Conservation (phyloP, 2,888 invertebrate genomes). For the Ypsolopha sequella region DNA sequence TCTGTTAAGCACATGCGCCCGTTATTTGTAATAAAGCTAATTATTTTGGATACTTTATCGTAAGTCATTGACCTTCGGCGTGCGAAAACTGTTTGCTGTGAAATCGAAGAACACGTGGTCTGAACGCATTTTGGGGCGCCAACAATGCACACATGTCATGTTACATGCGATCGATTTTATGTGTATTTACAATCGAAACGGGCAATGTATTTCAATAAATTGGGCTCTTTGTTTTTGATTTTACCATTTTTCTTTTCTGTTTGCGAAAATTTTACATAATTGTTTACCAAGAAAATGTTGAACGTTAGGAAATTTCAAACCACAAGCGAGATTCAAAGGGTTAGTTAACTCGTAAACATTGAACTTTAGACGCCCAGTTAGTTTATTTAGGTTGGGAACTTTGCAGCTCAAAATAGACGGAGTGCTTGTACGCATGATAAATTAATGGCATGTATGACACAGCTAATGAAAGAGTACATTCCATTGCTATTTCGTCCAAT, state of each 20-base stretch:
- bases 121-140: conserved; percentile 25
- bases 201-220: neutral
- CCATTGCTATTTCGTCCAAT: too few species aligned
- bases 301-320: too few species aligned
- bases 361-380: too few species aligned
- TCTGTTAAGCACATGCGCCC: conserved; percentile 9
- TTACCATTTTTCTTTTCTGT: neutral
- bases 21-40: conserved; percentile 6
- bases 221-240: neutral
- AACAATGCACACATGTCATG: neutral
- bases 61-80: conserved; percentile 32
- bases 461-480: too few species aligned
- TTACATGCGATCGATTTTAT: neutral
- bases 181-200: neutral
- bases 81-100: conserved; percentile 32
- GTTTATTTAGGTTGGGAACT: too few species aligned
- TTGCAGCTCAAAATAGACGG: too few species aligned
- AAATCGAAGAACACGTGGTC: conserved; percentile 31
- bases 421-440: too few species aligned
- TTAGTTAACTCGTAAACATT: too few species aligned
- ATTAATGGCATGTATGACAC: too few species aligned
- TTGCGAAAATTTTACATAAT: too few species aligned
- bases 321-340: too few species aligned
- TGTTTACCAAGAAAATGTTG: too few species aligned
- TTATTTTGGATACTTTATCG: conserved; percentile 19